Percentiles rank a stretch among this genome's conserved stretches.
phyloP scores from a whole-genome alignment of 2,888 invertebrate species.

The Serrognathus titanus region DNA sequence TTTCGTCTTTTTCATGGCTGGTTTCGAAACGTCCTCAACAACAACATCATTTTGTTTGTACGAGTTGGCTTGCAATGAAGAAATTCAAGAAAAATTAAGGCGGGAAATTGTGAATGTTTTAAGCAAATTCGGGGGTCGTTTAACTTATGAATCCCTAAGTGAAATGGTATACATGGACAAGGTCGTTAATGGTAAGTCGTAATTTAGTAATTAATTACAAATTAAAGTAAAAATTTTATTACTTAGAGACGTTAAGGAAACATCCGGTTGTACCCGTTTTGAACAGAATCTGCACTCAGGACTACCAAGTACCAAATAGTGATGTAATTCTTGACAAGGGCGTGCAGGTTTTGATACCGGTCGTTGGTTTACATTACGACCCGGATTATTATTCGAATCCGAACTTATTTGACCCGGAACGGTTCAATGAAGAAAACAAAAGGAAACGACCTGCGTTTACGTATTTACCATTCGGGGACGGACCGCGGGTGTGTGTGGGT shows the following conservation, averaged over 20 bases:
- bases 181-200: slow-evolving; percentile 34
- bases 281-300: slow-evolving; percentile 31
- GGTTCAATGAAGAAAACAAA: slow-evolving; percentile 37
- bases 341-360: slow-evolving; percentile 38
- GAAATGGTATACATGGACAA: slow-evolving; percentile 50
- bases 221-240: no score
- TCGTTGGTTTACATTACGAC: slow-evolving; percentile 40
- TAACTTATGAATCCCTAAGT: slow-evolving; percentile 46
- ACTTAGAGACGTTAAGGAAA: slow-evolving; percentile 45
- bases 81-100: slow-evolving; percentile 46
- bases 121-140: slow-evolving; percentile 32
- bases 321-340: slow-evolving; percentile 39
- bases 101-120: slow-evolving; percentile 40
- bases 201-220: no score
- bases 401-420: slow-evolving; percentile 42
- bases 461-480: slow-evolving; percentile 26
- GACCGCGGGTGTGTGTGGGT: slow-evolving; percentile 25
- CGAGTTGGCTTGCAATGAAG: slow-evolving; percentile 42
- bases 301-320: slow-evolving; percentile 35
- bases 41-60: slow-evolving; percentile 42
- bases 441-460: slow-evolving; percentile 11
- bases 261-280: slow-evolving; percentile 43
- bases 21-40: slow-evolving; percentile 48
- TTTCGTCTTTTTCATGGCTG: slow-evolving; percentile 48
- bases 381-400: slow-evolving; percentile 42